Evolutionary conservation across 2,888 invertebrate genomes (phyloP), one percentile per base, ranked within the genome.

Genomic region (Mesorhabditis sp.): DNA sequence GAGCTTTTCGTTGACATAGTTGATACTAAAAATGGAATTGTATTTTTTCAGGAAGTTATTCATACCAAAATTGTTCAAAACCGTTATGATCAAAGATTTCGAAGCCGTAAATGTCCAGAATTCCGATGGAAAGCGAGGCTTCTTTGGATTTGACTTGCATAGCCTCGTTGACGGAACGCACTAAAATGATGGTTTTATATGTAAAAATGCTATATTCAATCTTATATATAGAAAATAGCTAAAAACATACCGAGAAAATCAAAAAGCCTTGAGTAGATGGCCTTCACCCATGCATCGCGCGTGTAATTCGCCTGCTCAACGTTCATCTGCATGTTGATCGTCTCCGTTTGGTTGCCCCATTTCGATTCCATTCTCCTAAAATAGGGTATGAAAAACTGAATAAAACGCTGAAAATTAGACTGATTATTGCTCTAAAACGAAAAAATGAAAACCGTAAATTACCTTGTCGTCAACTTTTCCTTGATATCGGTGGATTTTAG

Each of bases 31-130:
- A 90, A 42, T 15, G 28, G 41, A 28, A 2, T 62, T 50, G 3
- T 45, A 50, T 43, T 45, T 5, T n/a, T n/a, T 10, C 13, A 62
- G n/a, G 5, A 58, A 61, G 43, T n/a, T 65, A 44, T 68, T 45
- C 45, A 43, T 50, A 82, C 82, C 83, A 85, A 83, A 91, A 91
- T 84, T 91, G 91, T 80, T 91, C 91, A 86, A 91, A 91, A 41
- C 91, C 91, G 83, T 91, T 91, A 80, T 88, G 88, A 64, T 90
- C 89, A 82, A 91, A 91, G 72, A 91, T 91, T 85, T 91, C 91
- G 83, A 91, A 91, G 2, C 91, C 91, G 80, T 91, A 91, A 79
- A 91, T 91, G 81, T 91, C 91, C 72, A 91, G 86, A 80, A 91
- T 90, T 65, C 91, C 91, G 44, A 90, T 87, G 73, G 89, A 90